Evolutionary conservation across 2,113 vertebrate genomes (phyloP).

Genomic region (Thunnus maccoyii): DNA sequence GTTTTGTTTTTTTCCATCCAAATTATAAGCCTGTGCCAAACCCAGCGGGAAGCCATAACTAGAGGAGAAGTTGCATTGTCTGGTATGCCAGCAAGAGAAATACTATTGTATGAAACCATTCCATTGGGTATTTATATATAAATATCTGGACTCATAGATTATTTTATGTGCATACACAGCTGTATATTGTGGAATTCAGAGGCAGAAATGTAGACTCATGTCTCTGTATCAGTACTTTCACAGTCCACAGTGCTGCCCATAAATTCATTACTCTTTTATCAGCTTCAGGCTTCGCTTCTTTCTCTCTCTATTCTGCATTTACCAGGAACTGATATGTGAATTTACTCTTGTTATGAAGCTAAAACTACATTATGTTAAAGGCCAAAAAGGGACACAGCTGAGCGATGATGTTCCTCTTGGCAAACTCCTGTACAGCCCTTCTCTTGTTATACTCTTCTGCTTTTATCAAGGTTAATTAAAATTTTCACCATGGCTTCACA

Average conservation of each 20-base stretch:
- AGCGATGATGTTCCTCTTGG: constrained; percentile 36
- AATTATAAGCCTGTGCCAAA: constrained; percentile 20
- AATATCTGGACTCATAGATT: constrained; percentile 32
- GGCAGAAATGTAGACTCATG: constrained; percentile 15
- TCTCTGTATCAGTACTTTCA: constrained; percentile 29
- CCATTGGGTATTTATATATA: constrained; percentile 45
- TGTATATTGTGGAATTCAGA: constrained; percentile 29
- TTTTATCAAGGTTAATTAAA: constrained; percentile 75
- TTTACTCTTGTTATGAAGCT: constrained; percentile 30
- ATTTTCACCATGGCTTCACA: constrained; percentile 50
- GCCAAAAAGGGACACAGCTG: constrained; percentile 19
- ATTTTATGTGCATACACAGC: constrained; percentile 3
- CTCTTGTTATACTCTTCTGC: constrained; percentile 40
- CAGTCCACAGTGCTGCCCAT: constrained; percentile 3
- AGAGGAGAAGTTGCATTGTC: constrained; percentile 16
- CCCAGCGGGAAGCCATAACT: constrained; percentile 19
- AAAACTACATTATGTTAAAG: constrained; percentile 32
- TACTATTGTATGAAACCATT: constrained; percentile 29
- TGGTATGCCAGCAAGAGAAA: constrained; percentile 39
- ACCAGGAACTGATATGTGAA: constrained; percentile 28
- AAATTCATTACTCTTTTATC: constrained; percentile 46
- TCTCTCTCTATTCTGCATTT: constrained; percentile 2
- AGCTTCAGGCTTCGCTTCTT: constrained; percentile 8
- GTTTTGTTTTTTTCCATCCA: not conserved
- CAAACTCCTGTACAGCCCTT: constrained; percentile 22